phyloP scores from a whole-genome alignment of 2,797 vertebrate genomes.

The Pempheris klunzingeri region DNA sequence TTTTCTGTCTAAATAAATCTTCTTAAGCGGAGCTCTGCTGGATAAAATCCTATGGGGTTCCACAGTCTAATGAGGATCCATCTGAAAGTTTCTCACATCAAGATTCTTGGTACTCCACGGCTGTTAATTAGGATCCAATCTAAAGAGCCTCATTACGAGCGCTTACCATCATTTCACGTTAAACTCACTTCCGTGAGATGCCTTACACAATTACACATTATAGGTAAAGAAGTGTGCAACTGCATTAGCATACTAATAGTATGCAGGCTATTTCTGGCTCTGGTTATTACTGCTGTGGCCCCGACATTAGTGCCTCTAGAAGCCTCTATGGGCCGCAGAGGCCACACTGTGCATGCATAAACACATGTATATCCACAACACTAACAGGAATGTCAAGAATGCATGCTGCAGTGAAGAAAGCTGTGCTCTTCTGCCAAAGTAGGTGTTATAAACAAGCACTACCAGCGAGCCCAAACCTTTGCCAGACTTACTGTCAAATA shows the following conservation, averaged over 20 bases:
- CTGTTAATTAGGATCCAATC: conserved; percentile 27
- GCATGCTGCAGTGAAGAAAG: neutral
- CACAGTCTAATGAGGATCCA: conserved; percentile 12
- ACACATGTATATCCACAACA: neutral
- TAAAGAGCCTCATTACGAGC: conserved; percentile 17
- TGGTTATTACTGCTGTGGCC: conserved; percentile 25
- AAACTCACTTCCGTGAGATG: conserved; percentile 5
- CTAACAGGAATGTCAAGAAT: neutral
- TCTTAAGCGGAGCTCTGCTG: neutral
- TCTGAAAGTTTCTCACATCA: conserved; percentile 1
- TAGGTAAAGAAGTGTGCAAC: neutral
- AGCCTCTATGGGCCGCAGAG: neutral
- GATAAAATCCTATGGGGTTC: conserved; percentile 1
- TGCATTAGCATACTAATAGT: conserved; percentile 49
- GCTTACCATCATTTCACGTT: conserved; percentile 30
- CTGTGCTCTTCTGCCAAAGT: neutral
- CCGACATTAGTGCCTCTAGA: conserved; percentile 13
- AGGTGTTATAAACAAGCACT: neutral
- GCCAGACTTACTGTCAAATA: too few species aligned
- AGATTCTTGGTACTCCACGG: neutral
- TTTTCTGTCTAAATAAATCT: conserved; percentile 16
- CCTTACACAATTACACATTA: conserved; percentile 21
- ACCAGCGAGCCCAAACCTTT: neutral
- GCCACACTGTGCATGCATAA: conserved; percentile 4
- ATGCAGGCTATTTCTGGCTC: conserved; percentile 34